Evolutionary conservation across 2,797 vertebrate species (phyloP).

Genomic region (Scolopax bukidnonensis): DNA sequence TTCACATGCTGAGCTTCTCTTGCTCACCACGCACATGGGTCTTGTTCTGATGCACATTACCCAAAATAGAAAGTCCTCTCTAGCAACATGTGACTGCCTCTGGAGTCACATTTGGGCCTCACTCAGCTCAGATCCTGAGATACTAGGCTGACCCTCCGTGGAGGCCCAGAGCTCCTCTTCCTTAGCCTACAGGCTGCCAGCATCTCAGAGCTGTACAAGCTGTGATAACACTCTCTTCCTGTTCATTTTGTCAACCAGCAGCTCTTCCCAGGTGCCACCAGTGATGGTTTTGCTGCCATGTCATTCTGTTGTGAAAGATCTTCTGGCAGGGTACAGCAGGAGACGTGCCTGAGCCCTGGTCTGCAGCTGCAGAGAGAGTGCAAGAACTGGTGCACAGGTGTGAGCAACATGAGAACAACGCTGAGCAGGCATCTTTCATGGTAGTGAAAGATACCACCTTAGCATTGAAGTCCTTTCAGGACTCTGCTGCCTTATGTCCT

Average conservation of each 20-base stretch:
- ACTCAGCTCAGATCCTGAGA: neutral
- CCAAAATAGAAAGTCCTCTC: neutral
- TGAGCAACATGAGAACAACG: neutral
- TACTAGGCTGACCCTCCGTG: neutral
- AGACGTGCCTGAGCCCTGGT: neutral
- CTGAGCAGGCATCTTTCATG: neutral
- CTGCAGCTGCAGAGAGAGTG: neutral
- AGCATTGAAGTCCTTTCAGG: neutral
- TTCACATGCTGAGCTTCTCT: neutral
- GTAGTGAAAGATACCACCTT: neutral
- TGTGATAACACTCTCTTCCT: neutral
- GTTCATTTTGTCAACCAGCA: neutral
- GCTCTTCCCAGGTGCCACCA: neutral
- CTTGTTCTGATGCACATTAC: neutral
- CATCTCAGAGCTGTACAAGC: neutral
- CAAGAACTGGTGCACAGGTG: neutral
- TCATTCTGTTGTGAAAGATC: accelerated
- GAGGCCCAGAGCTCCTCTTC: neutral
- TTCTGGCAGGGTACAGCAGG: accelerated
- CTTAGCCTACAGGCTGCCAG: neutral
- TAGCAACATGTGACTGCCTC: neutral
- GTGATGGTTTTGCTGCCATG: neutral
- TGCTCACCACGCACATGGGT: neutral
- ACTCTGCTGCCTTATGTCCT: neutral
- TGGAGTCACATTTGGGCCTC: neutral